These are phyloP conservation scores for Pachycephus smyrnensis DNA, from an alignment of 2,888 invertebrate species.

Conservation along the genomic window DNA sequence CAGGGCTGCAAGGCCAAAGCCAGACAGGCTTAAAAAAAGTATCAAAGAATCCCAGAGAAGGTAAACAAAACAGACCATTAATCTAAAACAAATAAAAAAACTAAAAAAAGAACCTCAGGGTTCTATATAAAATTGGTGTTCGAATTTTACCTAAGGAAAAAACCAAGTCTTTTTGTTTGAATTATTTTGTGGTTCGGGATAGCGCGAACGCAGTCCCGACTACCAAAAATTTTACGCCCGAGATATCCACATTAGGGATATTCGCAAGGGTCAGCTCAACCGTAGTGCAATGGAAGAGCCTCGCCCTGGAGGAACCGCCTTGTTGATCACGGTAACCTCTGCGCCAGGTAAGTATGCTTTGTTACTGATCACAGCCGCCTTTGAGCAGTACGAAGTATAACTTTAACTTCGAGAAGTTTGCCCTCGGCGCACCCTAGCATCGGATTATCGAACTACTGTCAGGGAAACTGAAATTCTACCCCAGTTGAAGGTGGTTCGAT, in stretches of 20 bases:
- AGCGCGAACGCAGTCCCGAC: slow-evolving; percentile 52
- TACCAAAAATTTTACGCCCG: slow-evolving; percentile 48
- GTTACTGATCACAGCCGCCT: slow-evolving; percentile 1
- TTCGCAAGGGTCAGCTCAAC: slow-evolving; percentile 70
- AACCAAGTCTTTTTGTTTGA: not conserved
- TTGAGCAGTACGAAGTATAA: slow-evolving; percentile 6
- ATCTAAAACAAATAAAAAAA: not conserved
- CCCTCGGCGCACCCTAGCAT: slow-evolving; percentile 9
- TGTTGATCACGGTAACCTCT: slow-evolving; percentile 70
- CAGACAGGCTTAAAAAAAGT: no score
- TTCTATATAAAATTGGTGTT: no score
- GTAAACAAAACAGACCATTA: not conserved
- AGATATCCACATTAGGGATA: slow-evolving; percentile 67
- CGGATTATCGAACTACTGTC: slow-evolving; percentile 29
- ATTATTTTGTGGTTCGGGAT: slow-evolving; percentile 47
- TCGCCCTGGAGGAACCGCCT: slow-evolving; percentile 65
- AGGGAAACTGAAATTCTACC: not conserved
- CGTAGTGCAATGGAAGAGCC: slow-evolving; percentile 73
- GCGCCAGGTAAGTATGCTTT: slow-evolving; percentile 70
- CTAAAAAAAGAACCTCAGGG: no score
- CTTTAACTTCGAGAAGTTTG: not conserved
- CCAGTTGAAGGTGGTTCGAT: no score
- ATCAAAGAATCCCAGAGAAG: no score
- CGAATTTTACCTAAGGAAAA: no score
- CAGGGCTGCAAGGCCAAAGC: no score